These are phyloP conservation scores for Xiphophorus maculatus DNA, from an alignment of 2,113 vertebrate species.

Conservation along the genomic window DNA sequence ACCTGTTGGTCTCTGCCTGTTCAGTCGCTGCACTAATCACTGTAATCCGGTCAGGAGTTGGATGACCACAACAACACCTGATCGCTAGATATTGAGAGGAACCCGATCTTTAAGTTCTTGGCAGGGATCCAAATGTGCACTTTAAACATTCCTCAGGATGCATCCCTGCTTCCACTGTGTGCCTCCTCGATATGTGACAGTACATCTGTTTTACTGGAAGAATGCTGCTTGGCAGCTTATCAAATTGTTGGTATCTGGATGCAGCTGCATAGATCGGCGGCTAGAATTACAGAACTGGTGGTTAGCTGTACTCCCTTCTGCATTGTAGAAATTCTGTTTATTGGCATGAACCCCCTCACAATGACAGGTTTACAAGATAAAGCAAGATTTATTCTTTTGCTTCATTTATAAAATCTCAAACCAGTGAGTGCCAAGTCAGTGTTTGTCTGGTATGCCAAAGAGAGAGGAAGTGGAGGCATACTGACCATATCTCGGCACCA, in stretches of 20 bases:
- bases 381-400: neutral
- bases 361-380: slow-evolving; percentile 30
- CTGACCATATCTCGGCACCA: neutral
- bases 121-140: slow-evolving; percentile 61
- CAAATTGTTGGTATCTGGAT: slow-evolving; percentile 29
- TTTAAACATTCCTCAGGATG: slow-evolving; percentile 30
- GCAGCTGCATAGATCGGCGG: slow-evolving; percentile 32
- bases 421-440: neutral
- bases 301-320: slow-evolving; percentile 15
- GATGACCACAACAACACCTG: slow-evolving; percentile 20
- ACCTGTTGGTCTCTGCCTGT: slow-evolving; percentile 16
- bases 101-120: slow-evolving; percentile 64
- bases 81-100: slow-evolving; percentile 62
- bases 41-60: slow-evolving; percentile 53
- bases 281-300: slow-evolving; percentile 39
- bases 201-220: slow-evolving; percentile 61
- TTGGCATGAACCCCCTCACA: slow-evolving; percentile 18
- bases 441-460: neutral
- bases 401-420: neutral
- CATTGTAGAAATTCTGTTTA: neutral
- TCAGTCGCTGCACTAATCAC: slow-evolving; percentile 27
- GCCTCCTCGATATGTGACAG: slow-evolving; percentile 26
- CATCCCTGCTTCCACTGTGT: slow-evolving; percentile 31
- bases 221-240: slow-evolving; percentile 44
- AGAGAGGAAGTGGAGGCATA: neutral